Evolutionary conservation across 1,140 invertebrate species (phyloP).

Genomic region (Theocolax elegans): DNA sequence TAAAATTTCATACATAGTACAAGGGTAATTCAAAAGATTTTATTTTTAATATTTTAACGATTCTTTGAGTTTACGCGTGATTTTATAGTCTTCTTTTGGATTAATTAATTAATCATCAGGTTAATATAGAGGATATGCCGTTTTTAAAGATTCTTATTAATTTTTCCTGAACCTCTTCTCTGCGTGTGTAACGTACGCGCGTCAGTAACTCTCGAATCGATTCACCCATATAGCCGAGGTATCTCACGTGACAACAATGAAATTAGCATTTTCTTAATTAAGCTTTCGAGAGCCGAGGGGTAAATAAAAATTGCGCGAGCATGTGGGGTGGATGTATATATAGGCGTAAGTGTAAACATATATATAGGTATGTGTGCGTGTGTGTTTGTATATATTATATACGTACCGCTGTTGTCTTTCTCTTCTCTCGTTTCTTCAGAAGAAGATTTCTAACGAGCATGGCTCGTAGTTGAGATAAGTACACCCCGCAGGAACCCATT

Average conservation of each 20-base stretch:
- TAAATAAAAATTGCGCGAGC: background rate
- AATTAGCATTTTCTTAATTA: slow-evolving; percentile 24
- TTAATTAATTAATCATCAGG: too few species aligned
- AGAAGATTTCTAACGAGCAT: slow-evolving; percentile 77
- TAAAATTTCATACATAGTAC: too few species aligned
- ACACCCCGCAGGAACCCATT: slow-evolving; percentile 63
- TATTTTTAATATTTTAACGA: too few species aligned
- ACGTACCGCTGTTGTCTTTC: slow-evolving; percentile 78
- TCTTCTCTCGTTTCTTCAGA: slow-evolving; percentile 77
- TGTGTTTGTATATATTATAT: slow-evolving; percentile 24
- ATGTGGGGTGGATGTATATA: background rate
- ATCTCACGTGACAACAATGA: background rate
- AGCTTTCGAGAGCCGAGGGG: background rate
- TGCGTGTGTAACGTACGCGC: too few species aligned
- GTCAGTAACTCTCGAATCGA: too few species aligned
- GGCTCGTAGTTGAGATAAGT: slow-evolving; percentile 73
- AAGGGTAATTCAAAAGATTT: too few species aligned
- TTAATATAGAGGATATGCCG: too few species aligned
- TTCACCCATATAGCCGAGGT: too few species aligned
- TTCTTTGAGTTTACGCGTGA: too few species aligned
- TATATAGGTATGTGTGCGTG: slow-evolving; percentile 25
- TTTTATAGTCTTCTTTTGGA: too few species aligned
- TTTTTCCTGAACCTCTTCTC: too few species aligned
- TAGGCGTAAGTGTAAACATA: background rate
- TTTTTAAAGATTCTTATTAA: too few species aligned